Percentiles rank a stretch among this genome's conserved stretches.
These are phyloP conservation scores for Tineola bisselliella DNA, from an alignment of 2,888 invertebrate species.

Conservation along the genomic window DNA sequence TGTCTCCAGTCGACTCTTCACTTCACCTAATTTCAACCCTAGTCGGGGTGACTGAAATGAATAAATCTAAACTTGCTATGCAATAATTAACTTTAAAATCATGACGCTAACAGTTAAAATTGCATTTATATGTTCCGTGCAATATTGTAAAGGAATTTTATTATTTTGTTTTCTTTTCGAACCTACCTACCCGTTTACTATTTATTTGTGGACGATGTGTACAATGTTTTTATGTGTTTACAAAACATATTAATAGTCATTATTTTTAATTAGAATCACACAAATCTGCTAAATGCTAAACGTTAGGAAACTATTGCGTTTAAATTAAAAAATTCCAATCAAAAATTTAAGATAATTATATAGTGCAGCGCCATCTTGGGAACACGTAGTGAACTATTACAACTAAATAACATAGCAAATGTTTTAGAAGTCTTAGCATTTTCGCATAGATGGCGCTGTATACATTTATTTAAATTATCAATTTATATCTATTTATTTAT, in stretches of 20 bases:
- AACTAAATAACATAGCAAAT: too few species aligned
- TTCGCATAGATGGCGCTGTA: background rate
- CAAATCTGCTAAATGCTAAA: too few species aligned
- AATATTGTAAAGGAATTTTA: background rate
- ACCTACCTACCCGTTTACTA: background rate
- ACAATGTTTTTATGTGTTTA: background rate
- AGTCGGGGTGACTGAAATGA: background rate
- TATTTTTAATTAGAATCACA: too few species aligned
- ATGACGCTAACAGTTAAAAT: background rate
- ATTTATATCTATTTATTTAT: too few species aligned
- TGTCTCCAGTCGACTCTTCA: slow-evolving; percentile 8
- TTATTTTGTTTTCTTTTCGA: background rate
- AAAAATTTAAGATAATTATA: background rate
- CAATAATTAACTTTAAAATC: background rate
- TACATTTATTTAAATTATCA: too few species aligned
- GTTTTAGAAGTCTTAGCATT: too few species aligned
- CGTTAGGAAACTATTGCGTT: too few species aligned
- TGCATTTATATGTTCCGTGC: background rate
- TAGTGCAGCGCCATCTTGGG: background rate
- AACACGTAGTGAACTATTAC: background rate
- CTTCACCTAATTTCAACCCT: slow-evolving; percentile 9
- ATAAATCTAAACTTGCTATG: background rate
- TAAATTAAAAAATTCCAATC: background rate
- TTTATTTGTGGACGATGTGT: background rate
- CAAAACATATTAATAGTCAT: too few species aligned